A percentile compares a stretch with the other conserved stretches of the same genome.
These are phyloP conservation scores for Dynastes tityus DNA, from an alignment of 2,888 invertebrate genomes.

Conservation along the genomic window DNA sequence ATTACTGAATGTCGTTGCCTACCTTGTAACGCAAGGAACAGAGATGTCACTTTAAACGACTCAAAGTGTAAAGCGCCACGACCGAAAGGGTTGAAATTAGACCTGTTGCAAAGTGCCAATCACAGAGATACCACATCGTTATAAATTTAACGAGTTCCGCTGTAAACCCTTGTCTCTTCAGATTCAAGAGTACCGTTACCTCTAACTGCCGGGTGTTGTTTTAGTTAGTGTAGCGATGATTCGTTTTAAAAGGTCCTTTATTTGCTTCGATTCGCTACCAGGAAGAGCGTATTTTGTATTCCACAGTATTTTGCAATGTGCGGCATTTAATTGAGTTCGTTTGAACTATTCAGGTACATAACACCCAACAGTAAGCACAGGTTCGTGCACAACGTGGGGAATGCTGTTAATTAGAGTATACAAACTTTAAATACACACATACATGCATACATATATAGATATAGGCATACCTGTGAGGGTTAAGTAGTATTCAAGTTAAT, in stretches of 20 bases:
- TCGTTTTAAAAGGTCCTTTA: slow-evolving; percentile 22
- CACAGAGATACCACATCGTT: slow-evolving; percentile 44
- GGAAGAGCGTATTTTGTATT: slow-evolving; percentile 12
- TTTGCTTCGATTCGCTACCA: neutral
- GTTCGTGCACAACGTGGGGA: neutral
- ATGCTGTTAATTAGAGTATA: neutral
- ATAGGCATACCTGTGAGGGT: no score
- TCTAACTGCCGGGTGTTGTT: slow-evolving; percentile 8
- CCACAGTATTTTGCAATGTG: neutral
- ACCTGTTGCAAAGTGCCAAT: slow-evolving; percentile 48
- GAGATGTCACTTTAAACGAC: neutral
- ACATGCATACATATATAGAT: neutral
- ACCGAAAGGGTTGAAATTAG: slow-evolving; percentile 40
- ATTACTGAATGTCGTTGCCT: neutral
- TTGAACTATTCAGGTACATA: slow-evolving; percentile 16
- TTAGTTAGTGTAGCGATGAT: slow-evolving; percentile 1
- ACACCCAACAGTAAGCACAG: neutral
- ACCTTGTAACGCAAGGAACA: neutral
- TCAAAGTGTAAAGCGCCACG: neutral
- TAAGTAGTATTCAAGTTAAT: no score
- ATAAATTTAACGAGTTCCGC: slow-evolving; percentile 45
- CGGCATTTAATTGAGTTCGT: slow-evolving; percentile 33
- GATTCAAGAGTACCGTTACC: slow-evolving; percentile 27
- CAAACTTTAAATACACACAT: neutral
- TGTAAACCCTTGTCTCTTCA: slow-evolving; percentile 35